Percentiles rank a stretch among this genome's conserved stretches.
These are phyloP conservation scores for Protosalanx chinensis DNA, from an alignment of 2,797 vertebrate genomes.

Conservation along the genomic window DNA sequence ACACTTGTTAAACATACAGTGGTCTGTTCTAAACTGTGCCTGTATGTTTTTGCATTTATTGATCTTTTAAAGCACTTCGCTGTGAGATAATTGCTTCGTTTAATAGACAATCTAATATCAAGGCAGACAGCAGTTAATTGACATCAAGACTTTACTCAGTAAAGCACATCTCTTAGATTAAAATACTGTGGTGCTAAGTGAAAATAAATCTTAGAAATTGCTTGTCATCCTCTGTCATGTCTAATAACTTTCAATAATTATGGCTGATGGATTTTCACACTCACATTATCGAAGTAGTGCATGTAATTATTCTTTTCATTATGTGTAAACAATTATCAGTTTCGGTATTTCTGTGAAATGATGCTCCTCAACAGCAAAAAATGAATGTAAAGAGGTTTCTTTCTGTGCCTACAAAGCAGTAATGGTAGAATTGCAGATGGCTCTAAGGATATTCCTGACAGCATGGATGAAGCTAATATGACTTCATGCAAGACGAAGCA, in stretches of 20 bases:
- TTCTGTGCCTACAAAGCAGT: too few relatives aligned
- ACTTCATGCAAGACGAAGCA: not conserved
- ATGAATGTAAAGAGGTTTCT: too few relatives aligned
- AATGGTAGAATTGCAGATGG: not conserved
- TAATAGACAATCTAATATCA: conserved; percentile 90
- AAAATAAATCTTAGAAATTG: conserved; percentile 99
- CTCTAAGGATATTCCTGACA: not conserved
- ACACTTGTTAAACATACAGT: conserved; percentile 61
- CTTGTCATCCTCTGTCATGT: conserved; percentile 99
- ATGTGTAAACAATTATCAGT: conserved; percentile 96
- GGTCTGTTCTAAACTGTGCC: conserved; percentile 52
- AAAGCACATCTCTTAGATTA: conserved; percentile 97
- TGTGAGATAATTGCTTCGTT: conserved; percentile 83
- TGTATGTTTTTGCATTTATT: conserved; percentile 70
- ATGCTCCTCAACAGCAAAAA: conserved; percentile 58
- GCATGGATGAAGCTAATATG: not conserved
- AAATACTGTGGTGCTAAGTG: conserved; percentile 92
- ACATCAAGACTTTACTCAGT: conserved; percentile 92
- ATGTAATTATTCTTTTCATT: conserved; percentile 99
- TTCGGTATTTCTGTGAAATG: conserved; percentile 85
- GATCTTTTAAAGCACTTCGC: conserved; percentile 76
- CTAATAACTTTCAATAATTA: conserved; percentile 99
- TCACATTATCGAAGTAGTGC: conserved; percentile 99
- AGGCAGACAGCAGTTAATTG: conserved; percentile 89
- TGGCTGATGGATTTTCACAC: conserved; percentile 99